phyloP scores from a whole-genome alignment of 2,888 invertebrate genomes.

The Platerodrilus igneus region DNA sequence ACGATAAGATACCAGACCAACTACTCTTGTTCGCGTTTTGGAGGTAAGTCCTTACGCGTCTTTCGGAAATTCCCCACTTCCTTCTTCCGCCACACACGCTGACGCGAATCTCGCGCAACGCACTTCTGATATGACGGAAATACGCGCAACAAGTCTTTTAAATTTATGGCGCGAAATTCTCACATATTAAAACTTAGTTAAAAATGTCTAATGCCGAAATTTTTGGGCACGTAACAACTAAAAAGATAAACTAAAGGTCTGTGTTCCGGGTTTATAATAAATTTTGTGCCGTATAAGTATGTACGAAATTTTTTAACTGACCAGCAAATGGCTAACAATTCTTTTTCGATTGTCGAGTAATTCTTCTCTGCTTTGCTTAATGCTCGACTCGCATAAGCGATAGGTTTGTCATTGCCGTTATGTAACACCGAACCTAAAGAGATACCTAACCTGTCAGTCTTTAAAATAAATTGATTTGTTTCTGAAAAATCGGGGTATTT shows the following conservation, averaged over 20 bases:
- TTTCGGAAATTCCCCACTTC: too few species aligned
- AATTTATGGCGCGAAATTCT: too few species aligned
- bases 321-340: slow-evolving; percentile 29
- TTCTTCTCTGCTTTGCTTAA: slow-evolving; percentile 29
- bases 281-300: slow-evolving; percentile 25
- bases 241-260: slow-evolving; percentile 29
- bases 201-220: too few species aligned
- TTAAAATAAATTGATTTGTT: slow-evolving; percentile 11
- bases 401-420: slow-evolving; percentile 8
- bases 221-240: too few species aligned
- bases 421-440: slow-evolving; percentile 13
- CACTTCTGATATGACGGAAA: too few species aligned
- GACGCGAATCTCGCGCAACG: too few species aligned
- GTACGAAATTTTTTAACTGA: slow-evolving; percentile 28
- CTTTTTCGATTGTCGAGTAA: slow-evolving; percentile 28
- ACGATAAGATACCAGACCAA: too few species aligned
- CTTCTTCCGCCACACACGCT: too few species aligned
- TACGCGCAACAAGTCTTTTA: too few species aligned
- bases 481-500: slow-evolving; percentile 13
- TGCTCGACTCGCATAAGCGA: slow-evolving; percentile 18
- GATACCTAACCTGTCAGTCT: slow-evolving; percentile 9
- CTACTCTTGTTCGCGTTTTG: too few species aligned
- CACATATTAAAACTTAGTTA: too few species aligned
- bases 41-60: too few species aligned
- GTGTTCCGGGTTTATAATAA: slow-evolving; percentile 28